These are phyloP conservation scores for Cephus sareptanus DNA, from an alignment of 2,888 invertebrate genomes.

Conservation along the genomic window DNA sequence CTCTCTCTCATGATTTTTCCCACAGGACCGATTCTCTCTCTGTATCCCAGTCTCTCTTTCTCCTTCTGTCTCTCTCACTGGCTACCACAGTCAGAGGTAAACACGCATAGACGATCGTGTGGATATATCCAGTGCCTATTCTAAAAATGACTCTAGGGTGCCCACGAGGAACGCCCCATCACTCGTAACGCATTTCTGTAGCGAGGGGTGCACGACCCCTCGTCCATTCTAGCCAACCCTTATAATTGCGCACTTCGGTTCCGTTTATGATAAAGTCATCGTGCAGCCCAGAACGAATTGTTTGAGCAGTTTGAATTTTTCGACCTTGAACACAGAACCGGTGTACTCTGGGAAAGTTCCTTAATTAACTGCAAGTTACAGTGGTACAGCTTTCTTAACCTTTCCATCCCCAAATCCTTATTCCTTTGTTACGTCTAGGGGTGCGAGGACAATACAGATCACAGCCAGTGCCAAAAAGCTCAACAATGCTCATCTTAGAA, in stretches of 20 bases:
- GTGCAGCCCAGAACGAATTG: conserved; percentile 24
- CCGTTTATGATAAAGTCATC: conserved; percentile 57
- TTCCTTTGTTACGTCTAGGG: background rate
- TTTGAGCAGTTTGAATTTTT: background rate
- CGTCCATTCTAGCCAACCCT: conserved; percentile 33
- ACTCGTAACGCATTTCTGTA: conserved; percentile 30
- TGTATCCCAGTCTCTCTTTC: background rate
- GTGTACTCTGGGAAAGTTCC: background rate
- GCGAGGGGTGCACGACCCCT: conserved; percentile 38
- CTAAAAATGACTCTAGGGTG: background rate
- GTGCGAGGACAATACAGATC: background rate
- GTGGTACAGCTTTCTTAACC: background rate
- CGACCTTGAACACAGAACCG: background rate
- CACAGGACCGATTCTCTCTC: background rate
- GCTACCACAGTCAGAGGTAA: background rate
- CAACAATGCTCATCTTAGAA: background rate
- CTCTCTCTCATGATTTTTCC: background rate
- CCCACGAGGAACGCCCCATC: conserved; percentile 42
- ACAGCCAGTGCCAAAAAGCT: background rate
- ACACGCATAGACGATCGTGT: background rate
- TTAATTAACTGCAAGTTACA: background rate
- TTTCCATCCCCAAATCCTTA: background rate
- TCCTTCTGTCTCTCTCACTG: background rate
- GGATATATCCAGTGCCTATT: background rate
- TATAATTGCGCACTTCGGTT: conserved; percentile 55